Percentiles rank a stretch among this genome's conserved stretches.
phyloP scores from a whole-genome alignment of 2,888 invertebrate species.

The Pristionchus entomophagus region DNA sequence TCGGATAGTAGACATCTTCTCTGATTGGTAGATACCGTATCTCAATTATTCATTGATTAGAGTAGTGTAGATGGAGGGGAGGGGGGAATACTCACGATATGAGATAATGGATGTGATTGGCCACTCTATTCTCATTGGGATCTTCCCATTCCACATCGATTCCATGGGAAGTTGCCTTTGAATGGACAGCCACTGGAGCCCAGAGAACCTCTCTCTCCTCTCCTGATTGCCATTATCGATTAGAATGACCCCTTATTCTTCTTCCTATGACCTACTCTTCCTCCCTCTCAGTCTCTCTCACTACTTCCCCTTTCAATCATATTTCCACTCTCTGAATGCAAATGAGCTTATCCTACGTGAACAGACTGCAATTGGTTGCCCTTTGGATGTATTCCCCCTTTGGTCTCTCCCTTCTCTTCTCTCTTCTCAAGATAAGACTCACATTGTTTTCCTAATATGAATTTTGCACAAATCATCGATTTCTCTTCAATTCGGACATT shows the following conservation, averaged over 20 bases:
- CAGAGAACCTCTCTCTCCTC: constrained; percentile 51
- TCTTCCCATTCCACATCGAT: constrained; percentile 70
- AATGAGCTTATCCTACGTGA: constrained; percentile 34
- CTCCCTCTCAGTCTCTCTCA: not conserved
- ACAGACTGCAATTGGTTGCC: constrained; percentile 46
- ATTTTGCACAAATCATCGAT: not conserved
- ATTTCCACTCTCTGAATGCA: not conserved
- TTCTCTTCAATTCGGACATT: not conserved
- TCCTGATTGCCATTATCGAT: constrained; percentile 25
- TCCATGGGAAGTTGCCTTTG: constrained; percentile 56
- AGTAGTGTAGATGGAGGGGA: not conserved
- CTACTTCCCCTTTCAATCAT: constrained; percentile 24
- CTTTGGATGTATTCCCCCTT: too few species aligned
- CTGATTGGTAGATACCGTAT: constrained; percentile 61
- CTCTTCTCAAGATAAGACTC: too few species aligned
- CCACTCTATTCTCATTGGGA: constrained; percentile 62
- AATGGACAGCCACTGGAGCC: constrained; percentile 66
- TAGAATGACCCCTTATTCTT: not conserved
- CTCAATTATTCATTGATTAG: constrained; percentile 45
- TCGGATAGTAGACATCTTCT: constrained; percentile 61
- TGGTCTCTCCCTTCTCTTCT: constrained; percentile 2
- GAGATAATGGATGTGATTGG: constrained; percentile 63
- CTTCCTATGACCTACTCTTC: not conserved
- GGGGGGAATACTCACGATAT: constrained; percentile 68
- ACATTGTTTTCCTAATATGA: too few species aligned